Conservation (phyloP, 2,797 vertebrate genomes). For the Galaxias olidus region DNA sequence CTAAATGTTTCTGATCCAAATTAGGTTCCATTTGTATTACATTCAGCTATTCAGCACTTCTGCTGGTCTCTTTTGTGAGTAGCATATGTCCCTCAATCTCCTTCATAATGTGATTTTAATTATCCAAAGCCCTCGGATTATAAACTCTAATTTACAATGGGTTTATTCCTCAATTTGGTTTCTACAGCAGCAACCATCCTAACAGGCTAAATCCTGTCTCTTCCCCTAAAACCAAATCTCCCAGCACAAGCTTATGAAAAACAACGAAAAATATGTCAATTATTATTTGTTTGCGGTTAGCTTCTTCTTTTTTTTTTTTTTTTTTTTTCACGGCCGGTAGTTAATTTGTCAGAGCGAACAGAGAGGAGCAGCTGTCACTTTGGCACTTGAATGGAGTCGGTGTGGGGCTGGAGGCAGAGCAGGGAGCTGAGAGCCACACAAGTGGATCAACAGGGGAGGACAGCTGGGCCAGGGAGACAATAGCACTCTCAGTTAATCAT, state of each 20-base stretch:
- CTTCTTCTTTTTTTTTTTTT: slow-evolving; percentile 28
- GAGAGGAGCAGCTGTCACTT: slow-evolving; percentile 78
- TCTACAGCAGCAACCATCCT: too few species aligned
- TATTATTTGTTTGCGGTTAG: slow-evolving; percentile 54
- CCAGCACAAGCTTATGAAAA: slow-evolving; percentile 29
- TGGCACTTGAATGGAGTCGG: slow-evolving; percentile 73
- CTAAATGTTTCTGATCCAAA: too few species aligned
- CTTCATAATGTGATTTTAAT: too few species aligned
- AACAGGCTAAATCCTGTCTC: slow-evolving; percentile 42
- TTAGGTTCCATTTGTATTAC: too few species aligned
- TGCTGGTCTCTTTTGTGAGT: too few species aligned
- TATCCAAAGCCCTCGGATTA: too few species aligned
- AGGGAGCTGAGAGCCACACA: slow-evolving; percentile 61
- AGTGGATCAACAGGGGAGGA: slow-evolving; percentile 73
- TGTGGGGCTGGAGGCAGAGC: slow-evolving; percentile 21
- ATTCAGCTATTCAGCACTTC: too few species aligned
- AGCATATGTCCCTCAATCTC: too few species aligned
- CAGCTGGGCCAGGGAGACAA: slow-evolving; percentile 76
- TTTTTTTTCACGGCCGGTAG: slow-evolving; percentile 47
- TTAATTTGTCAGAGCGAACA: slow-evolving; percentile 73
- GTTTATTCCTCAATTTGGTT: too few species aligned
- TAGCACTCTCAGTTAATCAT: slow-evolving; percentile 81
- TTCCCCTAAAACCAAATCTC: slow-evolving; percentile 48
- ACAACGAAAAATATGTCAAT: slow-evolving; percentile 60
- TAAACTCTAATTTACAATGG: too few species aligned